phyloP scores from a whole-genome alignment of 2,888 invertebrate species.

The Andrena hattorfiana region DNA sequence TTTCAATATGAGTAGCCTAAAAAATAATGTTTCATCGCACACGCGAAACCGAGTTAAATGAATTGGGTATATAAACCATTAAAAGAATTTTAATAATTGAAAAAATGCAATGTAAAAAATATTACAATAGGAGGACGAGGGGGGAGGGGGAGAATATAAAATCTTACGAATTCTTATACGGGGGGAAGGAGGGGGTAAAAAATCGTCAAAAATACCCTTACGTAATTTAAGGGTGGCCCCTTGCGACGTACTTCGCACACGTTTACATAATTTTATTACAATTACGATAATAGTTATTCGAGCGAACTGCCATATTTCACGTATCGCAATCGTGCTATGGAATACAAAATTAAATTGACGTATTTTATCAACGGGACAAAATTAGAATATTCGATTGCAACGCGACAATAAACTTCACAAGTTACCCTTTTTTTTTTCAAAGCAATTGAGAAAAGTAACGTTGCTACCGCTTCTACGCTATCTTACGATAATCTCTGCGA shows the following conservation, averaged over 20 bases:
- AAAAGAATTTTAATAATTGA: no score
- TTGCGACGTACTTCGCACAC: neutral
- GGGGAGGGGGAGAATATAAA: no score
- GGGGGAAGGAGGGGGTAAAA: no score
- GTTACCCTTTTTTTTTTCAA: neutral
- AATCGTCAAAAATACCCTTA: no score
- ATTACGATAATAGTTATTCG: conserved; percentile 1
- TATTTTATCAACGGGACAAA: neutral
- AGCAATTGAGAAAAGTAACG: conserved; percentile 6
- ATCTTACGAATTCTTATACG: no score
- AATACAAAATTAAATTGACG: neutral
- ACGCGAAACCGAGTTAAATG: no score
- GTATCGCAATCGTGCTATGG: conserved; percentile 37
- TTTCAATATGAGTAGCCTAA: no score
- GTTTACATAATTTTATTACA: conserved; percentile 16
- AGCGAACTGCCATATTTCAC: conserved; percentile 58
- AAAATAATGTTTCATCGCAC: no score
- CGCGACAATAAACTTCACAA: neutral
- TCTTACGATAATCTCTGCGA: neutral
- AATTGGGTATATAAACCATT: no score
- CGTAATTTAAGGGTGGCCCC: no score
- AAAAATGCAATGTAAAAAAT: no score
- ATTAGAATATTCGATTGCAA: neutral
- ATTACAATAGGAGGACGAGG: no score
- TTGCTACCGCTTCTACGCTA: neutral